These are phyloP conservation scores for Trialeurodes vaporariorum DNA, from an alignment of 1,140 invertebrate genomes.

Conservation along the genomic window DNA sequence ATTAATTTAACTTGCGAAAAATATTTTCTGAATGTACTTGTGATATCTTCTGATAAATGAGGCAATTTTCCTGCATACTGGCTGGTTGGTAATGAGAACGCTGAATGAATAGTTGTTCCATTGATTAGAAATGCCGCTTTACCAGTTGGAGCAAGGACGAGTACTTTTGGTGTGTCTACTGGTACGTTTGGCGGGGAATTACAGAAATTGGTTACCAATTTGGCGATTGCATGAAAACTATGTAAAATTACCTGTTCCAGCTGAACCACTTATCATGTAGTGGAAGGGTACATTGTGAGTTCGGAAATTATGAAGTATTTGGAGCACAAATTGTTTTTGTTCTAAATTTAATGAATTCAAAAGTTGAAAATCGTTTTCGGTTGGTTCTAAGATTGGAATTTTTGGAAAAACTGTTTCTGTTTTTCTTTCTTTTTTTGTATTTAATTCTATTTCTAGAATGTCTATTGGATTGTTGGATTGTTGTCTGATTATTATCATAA, in stretches of 20 bases:
- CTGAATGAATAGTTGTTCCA: slow-evolving; percentile 9
- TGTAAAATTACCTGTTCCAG: slow-evolving; percentile 9
- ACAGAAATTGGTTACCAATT: not conserved
- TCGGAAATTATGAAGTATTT: no score
- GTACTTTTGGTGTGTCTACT: not conserved
- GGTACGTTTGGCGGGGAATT: not conserved
- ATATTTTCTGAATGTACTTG: slow-evolving; percentile 23
- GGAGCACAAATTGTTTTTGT: no score
- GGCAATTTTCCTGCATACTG: not conserved
- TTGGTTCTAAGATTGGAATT: no score
- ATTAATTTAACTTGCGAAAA: slow-evolving; percentile 26
- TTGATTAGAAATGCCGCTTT: slow-evolving; percentile 9
- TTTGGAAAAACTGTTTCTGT: no score
- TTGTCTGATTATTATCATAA: no score
- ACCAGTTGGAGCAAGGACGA: slow-evolving; percentile 10
- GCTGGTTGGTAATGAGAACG: slow-evolving; percentile 3
- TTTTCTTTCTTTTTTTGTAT: no score
- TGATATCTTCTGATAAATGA: slow-evolving; percentile 18
- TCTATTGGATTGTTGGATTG: no score
- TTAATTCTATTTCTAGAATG: no score
- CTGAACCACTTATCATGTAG: no score
- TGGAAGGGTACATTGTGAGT: no score
- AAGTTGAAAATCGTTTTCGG: no score
- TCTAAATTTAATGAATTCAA: no score
- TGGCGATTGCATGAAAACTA: not conserved